phyloP scores from a whole-genome alignment of 1,140 invertebrate species.

The Ceratoteleas bidentatus region DNA sequence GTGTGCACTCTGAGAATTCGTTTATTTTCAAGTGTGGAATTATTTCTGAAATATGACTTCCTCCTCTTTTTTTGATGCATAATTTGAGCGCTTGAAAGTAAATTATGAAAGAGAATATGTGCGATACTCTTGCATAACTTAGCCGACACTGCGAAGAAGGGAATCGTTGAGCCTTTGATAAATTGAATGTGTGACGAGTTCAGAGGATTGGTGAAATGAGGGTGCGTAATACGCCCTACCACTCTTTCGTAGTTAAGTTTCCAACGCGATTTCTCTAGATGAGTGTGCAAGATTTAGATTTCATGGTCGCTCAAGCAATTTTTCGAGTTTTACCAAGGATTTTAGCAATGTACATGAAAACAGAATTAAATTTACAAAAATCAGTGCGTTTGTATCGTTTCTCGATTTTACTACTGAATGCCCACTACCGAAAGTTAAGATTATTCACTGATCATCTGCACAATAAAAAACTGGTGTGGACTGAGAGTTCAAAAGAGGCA shows the following conservation, averaged over 20 bases:
- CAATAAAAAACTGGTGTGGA: no score
- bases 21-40: constrained; percentile 57
- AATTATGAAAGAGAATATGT: constrained; percentile 64
- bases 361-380: no score
- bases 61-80: constrained; percentile 57
- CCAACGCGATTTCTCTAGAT: constrained; percentile 59
- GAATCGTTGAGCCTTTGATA: constrained; percentile 70
- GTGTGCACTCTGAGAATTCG: constrained; percentile 47
- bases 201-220: constrained; percentile 74
- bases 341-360: constrained; percentile 69
- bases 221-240: constrained; percentile 59
- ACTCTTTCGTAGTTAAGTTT: constrained; percentile 56
- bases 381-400: no score
- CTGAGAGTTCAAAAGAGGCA: no score
- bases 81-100: constrained; percentile 50
- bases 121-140: constrained; percentile 52
- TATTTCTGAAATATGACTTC: constrained; percentile 63
- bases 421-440: no score
- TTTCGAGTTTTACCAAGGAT: constrained; percentile 67
- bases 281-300: constrained; percentile 75
- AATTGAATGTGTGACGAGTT: constrained; percentile 78
- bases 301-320: constrained; percentile 73
- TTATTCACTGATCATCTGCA: no score
- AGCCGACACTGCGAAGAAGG: constrained; percentile 51
- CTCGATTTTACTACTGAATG: no score